Evolutionary conservation across 2,113 vertebrate species (phyloP), one percentile per base, ranked within the genome.

Genomic region (Cercocebus atys): DNA sequence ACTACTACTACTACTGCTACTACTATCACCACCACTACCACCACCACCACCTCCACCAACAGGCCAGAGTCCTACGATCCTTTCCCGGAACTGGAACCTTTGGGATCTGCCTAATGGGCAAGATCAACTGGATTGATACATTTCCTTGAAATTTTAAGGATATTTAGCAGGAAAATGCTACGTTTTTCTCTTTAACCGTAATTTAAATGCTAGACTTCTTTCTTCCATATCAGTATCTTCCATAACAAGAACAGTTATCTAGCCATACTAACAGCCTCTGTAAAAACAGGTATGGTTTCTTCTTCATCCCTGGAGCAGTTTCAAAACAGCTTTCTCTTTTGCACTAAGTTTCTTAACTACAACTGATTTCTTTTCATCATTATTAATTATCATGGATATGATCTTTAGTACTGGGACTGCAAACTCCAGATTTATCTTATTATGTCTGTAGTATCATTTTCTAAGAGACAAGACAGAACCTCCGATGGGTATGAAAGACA

Each of bases 391-490:
- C 61, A 95, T 3, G 80, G 76, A 96, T 59, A 90, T 0, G 82
- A 64, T 92, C 64, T 92, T 76, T 86, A 88, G 27, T 25, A 73
- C 22, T 32, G 59, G 43, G 64, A 89, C 38, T 18, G 18, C 27
- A 97, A 96, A 93, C 35, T 93, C 11, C 30, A 91, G 38, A 38
- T 93, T 93, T 90, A 85, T 55, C 47, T 66, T 91, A 87, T 45
- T 64, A 7, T 87, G 59, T 25, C 10, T 73, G 0, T 55, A 55
- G 43, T 25, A 88, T 76, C 70, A 59, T 75, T 80, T 93, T 20
- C 23, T 0, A 73, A 27, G 50, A 86, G 14, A 94, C 0, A 90
- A 86, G 32, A 75, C 0, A 92, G 50, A 73, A 13, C 6, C 45
- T 88, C 52, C 10, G 90, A 81, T 18, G 38, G 32, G 57, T 78